Evolutionary conservation across 1,140 invertebrate genomes (phyloP), one percentile per base, ranked within the genome.

Genomic region (Drosophila nebulosa): DNA sequence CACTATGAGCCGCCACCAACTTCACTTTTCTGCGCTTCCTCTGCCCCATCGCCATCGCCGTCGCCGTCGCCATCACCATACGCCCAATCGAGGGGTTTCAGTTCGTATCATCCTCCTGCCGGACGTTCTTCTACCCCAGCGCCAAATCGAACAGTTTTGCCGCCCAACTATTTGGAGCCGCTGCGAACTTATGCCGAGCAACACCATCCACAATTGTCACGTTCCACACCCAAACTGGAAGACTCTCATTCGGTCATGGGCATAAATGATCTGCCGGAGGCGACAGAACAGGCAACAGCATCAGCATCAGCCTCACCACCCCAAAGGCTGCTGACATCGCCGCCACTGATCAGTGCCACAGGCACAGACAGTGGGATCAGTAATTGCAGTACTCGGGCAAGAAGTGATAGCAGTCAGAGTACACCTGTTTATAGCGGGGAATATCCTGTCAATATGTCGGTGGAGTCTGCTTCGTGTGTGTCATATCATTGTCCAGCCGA

Each of bases 351-450:
- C 46, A 90, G 88, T 52, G 88, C 88, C 71, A 90, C 89, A 2
- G 89, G 89, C 32, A 90, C 89, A 5, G 89, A 90, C 56, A 90
- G 89, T 42, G 89, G 89, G 55, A 89, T 90, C 64, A 90, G 89
- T 68, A 86, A 79, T 14, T 86, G 86, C 71, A 90, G 89, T 69
- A 89, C 85, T 0, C 65, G 79, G 0, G 88, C 79, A 4, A 56
- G 88, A 9, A 90, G 86, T 56, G 86, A 90, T 53, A 90, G 88
- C 65, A 90, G 83, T 36, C 88, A 90, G 42, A 90, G 88, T 53
- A 90, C 88, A 7, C 88, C 88, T 10, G 77, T 90, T 12, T 90
- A 90, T 55, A 90, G 81, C 5, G 74, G 88, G 35, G 88, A 90
- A 7, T 90, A 90, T 74, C 88, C 88, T 4, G 83, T 88, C 0